Evolutionary conservation across 1,140 invertebrate species (phyloP), one percentile per base, ranked within the genome.

Genomic region (Philotrypesis tridentata): DNA sequence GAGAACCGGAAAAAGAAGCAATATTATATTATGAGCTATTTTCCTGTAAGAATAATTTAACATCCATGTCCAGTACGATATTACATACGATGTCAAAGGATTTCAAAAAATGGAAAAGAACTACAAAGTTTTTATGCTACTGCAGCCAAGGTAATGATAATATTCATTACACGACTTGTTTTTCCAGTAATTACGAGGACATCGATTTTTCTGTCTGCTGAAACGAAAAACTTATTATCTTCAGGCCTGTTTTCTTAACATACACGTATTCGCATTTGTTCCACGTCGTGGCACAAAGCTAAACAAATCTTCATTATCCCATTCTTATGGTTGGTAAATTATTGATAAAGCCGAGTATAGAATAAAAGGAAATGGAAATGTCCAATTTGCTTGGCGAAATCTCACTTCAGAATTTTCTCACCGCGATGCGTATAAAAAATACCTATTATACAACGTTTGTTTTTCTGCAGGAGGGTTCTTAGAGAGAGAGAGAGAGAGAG

Each of bases 161-260:
- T 29, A 68, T 33, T 33, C 67, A n/a, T 33, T 37, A 25, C 65
- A 68, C 21, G 31, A 12, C 67, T 68, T 68, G 67, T 31, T 68
- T 29, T 33, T 17, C 17, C 17, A 31, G 21, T 17, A 37, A 68
- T 68, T 68, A 68, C 67, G 14, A 33, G 7, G 67, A 4, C 2
- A 68, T 68, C 67, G 67, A 68, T 68, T 68, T 21, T 68, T 29
- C 67, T 37, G 67, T 33, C n/a, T n/a, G n/a, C 65, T 0, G 65
- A 27, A 27, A 12, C 12, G 65, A 67, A 67, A 29, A 67, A 67
- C 65, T 67, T 67, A 67, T 3, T 31, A 27, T 7, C 12, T 14
- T 0, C 27, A 1, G 27, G 14, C 0, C 7, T 68, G 21, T 68
- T 68, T 68, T 33, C 31, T 68, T 33, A n/a, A 37, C 2, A 37